Evolutionary conservation across 2,113 vertebrate species (phyloP), one percentile per base, ranked within the genome.

Genomic region (Pampusana beccarii): DNA sequence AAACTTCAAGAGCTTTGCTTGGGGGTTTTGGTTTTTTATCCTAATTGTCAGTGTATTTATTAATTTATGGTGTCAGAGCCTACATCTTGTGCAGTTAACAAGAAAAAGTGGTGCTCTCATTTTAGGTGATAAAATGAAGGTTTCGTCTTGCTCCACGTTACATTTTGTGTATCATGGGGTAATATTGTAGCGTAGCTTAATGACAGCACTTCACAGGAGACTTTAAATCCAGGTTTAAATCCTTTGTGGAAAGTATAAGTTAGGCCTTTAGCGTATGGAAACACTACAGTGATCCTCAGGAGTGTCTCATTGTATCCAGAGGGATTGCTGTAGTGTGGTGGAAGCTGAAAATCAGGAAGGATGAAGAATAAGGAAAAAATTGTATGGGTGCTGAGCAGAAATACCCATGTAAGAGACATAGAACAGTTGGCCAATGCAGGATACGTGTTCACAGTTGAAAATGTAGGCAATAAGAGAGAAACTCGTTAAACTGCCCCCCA

Each of bases 101-200:
- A 50, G 88, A 73, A 86, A 48, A 80, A 80, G 64, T 11, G 25
- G n/a, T 87, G 81, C 70, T 58, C 71, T 84, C 38, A 2, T 75
- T 86, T 79, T 69, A 29, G 17, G 10, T 58, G 19, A 46, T 70
- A 60, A 80, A 91, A 53, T 13, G 9, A 48, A 90, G n/a, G 51
- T 94, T 97, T 96, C 54, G 66, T 97, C 92, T 95, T 96, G 83
- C 91, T 95, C 85, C 93, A 57, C 23, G 14, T 83, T 92, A 72
- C 56, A 9, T 80, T 90, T 87, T 91, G 65, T 86, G 83, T 97
- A 56, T 94, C 54, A 31, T 94, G 95, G 33, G 95, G 94, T 85
- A 96, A 85, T 86, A 62, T 14, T 92, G 77, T 53, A 53, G 33
- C 58, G 72, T 60, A 71, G 70, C 23, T 78, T 56, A 96, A 26